phyloP scores from a whole-genome alignment of 2,797 vertebrate species.

The Somateria mollissima region DNA sequence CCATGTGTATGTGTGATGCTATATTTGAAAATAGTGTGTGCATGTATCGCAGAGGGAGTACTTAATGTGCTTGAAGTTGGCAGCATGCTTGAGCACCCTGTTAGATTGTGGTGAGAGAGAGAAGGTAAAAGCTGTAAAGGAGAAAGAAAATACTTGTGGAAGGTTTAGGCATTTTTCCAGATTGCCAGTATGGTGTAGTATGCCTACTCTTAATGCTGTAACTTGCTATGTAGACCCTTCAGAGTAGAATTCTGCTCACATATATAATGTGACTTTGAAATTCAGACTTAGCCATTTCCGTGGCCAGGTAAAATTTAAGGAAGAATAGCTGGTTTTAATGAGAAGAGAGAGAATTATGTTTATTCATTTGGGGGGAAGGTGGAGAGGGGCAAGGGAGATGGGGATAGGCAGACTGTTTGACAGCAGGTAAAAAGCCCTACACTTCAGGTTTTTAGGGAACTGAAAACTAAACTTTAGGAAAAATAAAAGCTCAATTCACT shows the following conservation, averaged over 20 bases:
- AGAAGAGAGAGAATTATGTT: constrained; percentile 1
- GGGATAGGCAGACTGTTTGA: neutral
- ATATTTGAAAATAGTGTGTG: constrained; percentile 25
- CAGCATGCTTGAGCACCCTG: constrained; percentile 23
- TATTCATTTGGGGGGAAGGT: neutral
- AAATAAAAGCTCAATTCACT: neutral
- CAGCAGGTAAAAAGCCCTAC: neutral
- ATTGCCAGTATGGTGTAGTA: neutral
- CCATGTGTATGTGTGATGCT: neutral
- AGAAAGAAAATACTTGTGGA: constrained; percentile 46
- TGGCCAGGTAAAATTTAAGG: neutral
- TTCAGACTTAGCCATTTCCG: neutral
- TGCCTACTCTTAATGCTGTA: neutral
- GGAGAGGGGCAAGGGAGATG: neutral
- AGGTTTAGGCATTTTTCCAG: constrained; percentile 44
- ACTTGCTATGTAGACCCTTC: neutral
- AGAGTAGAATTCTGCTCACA: neutral
- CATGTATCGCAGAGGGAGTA: neutral
- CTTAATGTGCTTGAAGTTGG: constrained; percentile 43
- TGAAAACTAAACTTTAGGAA: neutral
- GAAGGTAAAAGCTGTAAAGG: constrained; percentile 41
- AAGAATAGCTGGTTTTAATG: neutral
- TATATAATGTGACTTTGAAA: neutral
- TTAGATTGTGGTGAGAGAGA: neutral
- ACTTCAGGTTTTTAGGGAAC: neutral